Base-by-base conservation (phyloP, 2,797 vertebrate species). In the Sylvia borin region DNA sequence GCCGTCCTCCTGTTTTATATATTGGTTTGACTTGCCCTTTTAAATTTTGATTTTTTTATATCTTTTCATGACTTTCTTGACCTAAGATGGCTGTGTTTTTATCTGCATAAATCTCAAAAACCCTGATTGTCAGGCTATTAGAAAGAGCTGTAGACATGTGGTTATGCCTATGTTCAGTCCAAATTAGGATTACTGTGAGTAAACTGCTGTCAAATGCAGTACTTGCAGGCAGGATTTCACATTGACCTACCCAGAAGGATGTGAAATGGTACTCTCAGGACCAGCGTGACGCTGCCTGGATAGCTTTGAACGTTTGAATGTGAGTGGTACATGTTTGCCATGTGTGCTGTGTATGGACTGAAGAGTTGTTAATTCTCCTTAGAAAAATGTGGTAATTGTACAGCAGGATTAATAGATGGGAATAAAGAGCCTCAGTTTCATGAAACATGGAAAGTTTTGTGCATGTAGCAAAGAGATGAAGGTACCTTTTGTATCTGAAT, bases 401-500 rank as follows among this genome's bases (percentile, higher is more conserved):
- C 7, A 26, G 9, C 9, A 34, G 34, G 32, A 65, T 68, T 70
- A 62, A 43, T 72, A 84, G 58, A 50, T 60, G 5, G 34, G 7
- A 72, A 24, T 51, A 51, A 51, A n/a, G 38, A 80, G 4, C 20
- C 32, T 77, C 13, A 27, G 5, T 78, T 79, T 54, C 4, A 29
- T 58, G 27, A 45, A 70, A 70, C 8, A 2, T 29, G 11, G 18
- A 4, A 64, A 83, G 1, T 85, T 8, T n/a, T 64, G 11, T 50
- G 21, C 11, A 26, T 80, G 9, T 78, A 68, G 25, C 9, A 16
- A 31, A 65, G 47, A 65, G 17, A 4, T 66, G 3, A 65, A 40
- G 12, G 10, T 53, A 16, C 5, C 9, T 77, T 92, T 51, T 0
- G 0, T 78, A 27, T 47, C 40, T 3, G 1, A 38, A 42, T 78